Evolutionary conservation across 2,113 vertebrate genomes (phyloP), one percentile per base, ranked within the genome.

Genomic region (Macrotis lagotis): DNA sequence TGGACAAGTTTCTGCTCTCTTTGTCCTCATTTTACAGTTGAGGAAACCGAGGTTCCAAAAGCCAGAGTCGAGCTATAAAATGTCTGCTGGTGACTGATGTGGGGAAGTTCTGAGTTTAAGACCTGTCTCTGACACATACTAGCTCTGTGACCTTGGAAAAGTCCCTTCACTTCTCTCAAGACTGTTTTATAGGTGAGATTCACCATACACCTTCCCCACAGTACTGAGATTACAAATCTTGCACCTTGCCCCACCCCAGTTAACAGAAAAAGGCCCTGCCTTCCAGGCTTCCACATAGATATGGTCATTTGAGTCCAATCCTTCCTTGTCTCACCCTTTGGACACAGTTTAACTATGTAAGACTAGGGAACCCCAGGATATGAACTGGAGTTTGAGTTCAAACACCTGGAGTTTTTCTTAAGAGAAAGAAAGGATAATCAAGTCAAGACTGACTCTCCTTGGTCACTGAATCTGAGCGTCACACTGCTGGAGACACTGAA

Each of bases 401-500:
- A 2, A 6, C 49, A 22, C 4, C 51, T 31, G 12, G 24, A 7
- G 10, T 48, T 26, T 48, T 26, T 28, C 48, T 93, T 88, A 51
- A 94, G 74, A 90, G 28, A 95, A 89, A 25, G 25, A 51, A 50
- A 12, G 89, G 48, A 52, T 4, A 90, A 48, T 48, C 3, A 3
- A 31, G 28, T 83, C 6, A 53, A 52, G 50, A 74, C 89, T 55
- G 50, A 53, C 11, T 6, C 50, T 11, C 8, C 37, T 83, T 55
- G 95, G 44, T 3, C 52, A n/a, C 51, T 95, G 55, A 44, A 5
- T 90, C n/a, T 25, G 89, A 94, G 93, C 8, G 50, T 0, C 88
- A 93, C 55, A 44, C 66, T 88, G 91, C 47, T 88, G 37, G 51
- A 91, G 48, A 59, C 49, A 92, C 95, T 83, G 55, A 94, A 48